Evolutionary conservation across 2,888 invertebrate species (phyloP).

Genomic region (Stegophylla sp.): DNA sequence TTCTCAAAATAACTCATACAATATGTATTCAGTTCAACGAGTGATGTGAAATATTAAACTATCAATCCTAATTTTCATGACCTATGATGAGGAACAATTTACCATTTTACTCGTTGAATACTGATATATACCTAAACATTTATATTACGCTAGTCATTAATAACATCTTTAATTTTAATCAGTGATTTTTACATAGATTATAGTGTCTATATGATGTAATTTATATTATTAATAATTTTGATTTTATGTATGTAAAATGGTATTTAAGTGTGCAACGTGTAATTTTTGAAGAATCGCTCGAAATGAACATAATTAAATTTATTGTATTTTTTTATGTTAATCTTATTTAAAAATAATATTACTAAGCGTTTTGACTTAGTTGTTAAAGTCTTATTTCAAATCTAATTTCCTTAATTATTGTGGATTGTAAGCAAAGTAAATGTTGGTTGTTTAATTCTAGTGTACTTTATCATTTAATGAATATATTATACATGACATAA

Average conservation of each 20-base stretch:
- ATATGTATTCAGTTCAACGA: not conserved
- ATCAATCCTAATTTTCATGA: not conserved
- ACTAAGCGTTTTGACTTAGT: constrained; percentile 10
- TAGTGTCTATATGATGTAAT: constrained; percentile 5
- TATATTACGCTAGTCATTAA: constrained; percentile 42
- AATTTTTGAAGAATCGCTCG: constrained; percentile 1
- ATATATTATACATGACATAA: not conserved
- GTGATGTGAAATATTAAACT: not conserved
- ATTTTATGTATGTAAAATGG: constrained; percentile 4
- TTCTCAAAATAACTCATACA: constrained; percentile 20
- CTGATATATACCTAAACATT: constrained; percentile 10
- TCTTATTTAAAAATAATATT: constrained; percentile 10
- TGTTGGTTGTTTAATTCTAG: constrained; percentile 29
- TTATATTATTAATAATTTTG: not conserved
- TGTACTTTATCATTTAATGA: not conserved
- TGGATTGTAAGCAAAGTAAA: not conserved
- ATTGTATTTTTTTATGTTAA: constrained; percentile 20
- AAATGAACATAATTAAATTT: constrained; percentile 16
- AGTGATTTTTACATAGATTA: constrained; percentile 40
- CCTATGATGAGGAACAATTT: not conserved
- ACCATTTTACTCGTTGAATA: constrained; percentile 7
- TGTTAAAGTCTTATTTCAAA: not conserved
- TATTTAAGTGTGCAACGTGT: constrained; percentile 23
- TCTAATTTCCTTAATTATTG: not conserved
- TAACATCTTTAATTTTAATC: constrained; percentile 45